phyloP scores from a whole-genome alignment of 2,113 vertebrate species.

The Tretioscincus oriximinensis region DNA sequence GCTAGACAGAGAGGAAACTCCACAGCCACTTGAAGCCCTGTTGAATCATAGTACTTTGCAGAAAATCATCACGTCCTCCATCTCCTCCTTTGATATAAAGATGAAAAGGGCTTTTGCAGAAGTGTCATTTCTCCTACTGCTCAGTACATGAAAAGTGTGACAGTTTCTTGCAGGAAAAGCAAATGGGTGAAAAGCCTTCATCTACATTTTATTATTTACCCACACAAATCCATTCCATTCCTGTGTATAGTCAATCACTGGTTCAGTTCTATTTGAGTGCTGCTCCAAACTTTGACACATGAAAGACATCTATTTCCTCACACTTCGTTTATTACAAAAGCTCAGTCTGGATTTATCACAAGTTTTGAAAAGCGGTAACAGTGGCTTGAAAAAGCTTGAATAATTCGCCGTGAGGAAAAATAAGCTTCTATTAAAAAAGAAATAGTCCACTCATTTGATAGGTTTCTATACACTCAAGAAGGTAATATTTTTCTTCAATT shows the following conservation, averaged over 20 bases:
- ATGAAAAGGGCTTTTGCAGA: neutral
- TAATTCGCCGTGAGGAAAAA: neutral
- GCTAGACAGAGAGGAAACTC: too few relatives aligned
- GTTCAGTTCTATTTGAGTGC: neutral
- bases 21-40: neutral
- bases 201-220: neutral
- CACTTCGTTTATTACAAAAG: neutral
- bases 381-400: neutral
- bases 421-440: neutral
- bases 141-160: neutral
- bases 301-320: neutral
- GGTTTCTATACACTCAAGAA: too few relatives aligned
- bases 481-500: too few relatives aligned
- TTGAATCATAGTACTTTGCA: neutral
- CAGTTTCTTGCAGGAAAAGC: neutral
- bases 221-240: neutral
- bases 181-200: neutral
- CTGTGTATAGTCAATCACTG: neutral
- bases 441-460: too few relatives aligned
- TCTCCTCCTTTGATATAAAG: neutral
- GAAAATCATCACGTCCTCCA: neutral
- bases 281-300: neutral
- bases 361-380: neutral
- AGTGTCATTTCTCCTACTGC: neutral
- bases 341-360: neutral